Conservation (phyloP, 2,888 invertebrate species). For the Cephus pulcher region DNA sequence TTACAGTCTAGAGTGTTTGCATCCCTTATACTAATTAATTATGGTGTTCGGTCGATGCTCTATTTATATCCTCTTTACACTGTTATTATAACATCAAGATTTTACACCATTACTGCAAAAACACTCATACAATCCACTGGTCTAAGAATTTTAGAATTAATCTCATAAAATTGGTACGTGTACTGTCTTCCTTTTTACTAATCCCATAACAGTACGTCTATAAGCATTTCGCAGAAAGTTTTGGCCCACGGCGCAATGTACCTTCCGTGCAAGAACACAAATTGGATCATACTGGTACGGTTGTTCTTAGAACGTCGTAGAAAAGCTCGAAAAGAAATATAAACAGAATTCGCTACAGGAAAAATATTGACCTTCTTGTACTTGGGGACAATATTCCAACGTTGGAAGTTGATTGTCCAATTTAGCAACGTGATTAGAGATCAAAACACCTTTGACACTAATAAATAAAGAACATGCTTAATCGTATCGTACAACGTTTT, state of each 20-base stretch:
- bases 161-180: conserved; percentile 31
- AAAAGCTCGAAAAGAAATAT: conserved; percentile 24
- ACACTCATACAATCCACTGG: conserved; percentile 15
- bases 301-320: conserved; percentile 30
- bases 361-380: conserved; percentile 43
- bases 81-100: not conserved
- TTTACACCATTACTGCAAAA: conserved; percentile 1
- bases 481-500: not conserved
- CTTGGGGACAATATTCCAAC: conserved; percentile 16
- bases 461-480: not conserved
- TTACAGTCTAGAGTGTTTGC: not conserved
- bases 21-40: not conserved
- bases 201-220: conserved; percentile 32
- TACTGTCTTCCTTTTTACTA: conserved; percentile 20
- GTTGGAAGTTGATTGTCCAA: not conserved
- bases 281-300: conserved; percentile 4
- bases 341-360: conserved; percentile 23
- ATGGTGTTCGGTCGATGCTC: not conserved
- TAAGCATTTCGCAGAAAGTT: conserved; percentile 30
- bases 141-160: conserved; percentile 12
- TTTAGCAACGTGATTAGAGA: conserved; percentile 2
- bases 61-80: not conserved
- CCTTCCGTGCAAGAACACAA: conserved; percentile 24
- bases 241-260: conserved; percentile 3
- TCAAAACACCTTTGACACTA: not conserved